A percentile compares a stretch with the other conserved stretches of the same genome.
Conservation (phyloP, 2,888 invertebrate species). For the Leptinotarsa tumamoca region DNA sequence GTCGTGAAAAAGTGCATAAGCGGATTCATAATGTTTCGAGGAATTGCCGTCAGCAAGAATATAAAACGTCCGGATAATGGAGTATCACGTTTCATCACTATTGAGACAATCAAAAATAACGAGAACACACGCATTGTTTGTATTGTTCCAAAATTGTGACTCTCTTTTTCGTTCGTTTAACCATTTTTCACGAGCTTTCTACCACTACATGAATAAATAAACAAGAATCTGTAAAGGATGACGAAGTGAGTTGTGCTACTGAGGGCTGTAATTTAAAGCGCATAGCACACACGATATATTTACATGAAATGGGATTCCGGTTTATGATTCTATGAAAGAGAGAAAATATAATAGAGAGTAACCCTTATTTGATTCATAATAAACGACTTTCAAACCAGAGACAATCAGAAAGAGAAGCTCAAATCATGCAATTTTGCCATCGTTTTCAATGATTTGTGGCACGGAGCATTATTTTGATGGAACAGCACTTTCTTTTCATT, state of each 20-base stretch:
- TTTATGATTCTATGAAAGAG: neutral
- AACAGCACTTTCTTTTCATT: too few relatives aligned
- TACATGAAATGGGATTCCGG: neutral
- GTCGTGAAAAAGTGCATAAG: conserved; percentile 19
- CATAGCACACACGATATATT: neutral
- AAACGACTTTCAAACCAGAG: neutral
- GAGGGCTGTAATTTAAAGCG: neutral
- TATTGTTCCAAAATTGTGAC: neutral
- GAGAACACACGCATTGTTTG: conserved; percentile 31
- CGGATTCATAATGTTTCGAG: conserved; percentile 26
- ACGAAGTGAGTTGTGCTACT: neutral
- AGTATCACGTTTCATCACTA: conserved; percentile 35
- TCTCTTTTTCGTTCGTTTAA: neutral
- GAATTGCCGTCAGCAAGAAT: conserved; percentile 22
- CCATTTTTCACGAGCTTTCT: neutral
- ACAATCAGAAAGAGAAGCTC: too few relatives aligned
- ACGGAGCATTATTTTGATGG: too few relatives aligned
- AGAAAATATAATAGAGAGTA: neutral
- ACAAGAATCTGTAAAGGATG: neutral
- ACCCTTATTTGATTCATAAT: neutral
- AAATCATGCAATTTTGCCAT: too few relatives aligned
- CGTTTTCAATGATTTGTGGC: too few relatives aligned
- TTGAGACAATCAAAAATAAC: conserved; percentile 40
- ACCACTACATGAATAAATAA: conserved; percentile 1
- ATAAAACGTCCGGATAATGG: conserved; percentile 35